Conservation (phyloP, 2,888 invertebrate genomes). For the Camponotus fellah region DNA sequence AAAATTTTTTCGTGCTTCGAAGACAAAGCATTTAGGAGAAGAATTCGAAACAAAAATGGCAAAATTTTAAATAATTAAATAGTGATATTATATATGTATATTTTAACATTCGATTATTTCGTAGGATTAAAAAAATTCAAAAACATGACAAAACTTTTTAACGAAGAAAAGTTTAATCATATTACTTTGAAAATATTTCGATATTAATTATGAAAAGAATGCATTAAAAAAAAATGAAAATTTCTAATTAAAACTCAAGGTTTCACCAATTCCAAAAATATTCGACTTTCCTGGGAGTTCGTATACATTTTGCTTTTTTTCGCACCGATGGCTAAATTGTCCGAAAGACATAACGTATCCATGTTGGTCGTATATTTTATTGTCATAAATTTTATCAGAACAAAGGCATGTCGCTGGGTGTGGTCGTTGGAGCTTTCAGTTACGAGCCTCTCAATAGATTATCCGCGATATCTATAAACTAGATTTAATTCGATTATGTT, state of each 20-base stretch:
- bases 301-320: background rate
- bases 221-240: background rate
- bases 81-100: background rate
- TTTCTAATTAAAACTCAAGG: background rate
- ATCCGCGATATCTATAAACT: constrained; percentile 55
- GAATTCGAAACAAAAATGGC: no score
- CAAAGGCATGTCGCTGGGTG: constrained; percentile 52
- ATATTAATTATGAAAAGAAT: background rate
- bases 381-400: constrained; percentile 24
- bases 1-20: background rate
- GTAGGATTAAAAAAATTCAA: no score
- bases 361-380: background rate
- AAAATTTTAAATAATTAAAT: background rate
- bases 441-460: constrained; percentile 52
- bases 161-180: background rate
- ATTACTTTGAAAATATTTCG: background rate
- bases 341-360: background rate
- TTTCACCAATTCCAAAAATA: background rate
- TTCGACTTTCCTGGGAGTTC: background rate
- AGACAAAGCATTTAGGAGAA: no score
- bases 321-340: background rate
- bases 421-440: constrained; percentile 38
- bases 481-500: constrained; percentile 71
- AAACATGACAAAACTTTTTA: background rate
- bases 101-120: background rate